Base-by-base conservation (phyloP, 2,888 invertebrate species). In the Elegia similella region DNA sequence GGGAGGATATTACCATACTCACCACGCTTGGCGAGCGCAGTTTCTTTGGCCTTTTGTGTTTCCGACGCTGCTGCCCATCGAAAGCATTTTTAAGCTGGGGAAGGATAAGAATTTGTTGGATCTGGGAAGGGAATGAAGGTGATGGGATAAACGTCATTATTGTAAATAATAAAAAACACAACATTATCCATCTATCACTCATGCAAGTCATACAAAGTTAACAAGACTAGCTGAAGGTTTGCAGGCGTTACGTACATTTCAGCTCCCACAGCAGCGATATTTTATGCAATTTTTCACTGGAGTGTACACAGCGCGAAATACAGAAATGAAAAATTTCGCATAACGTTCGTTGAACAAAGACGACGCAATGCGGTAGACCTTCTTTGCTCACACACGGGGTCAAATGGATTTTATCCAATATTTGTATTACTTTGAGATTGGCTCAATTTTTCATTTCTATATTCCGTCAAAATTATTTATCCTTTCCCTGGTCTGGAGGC, bases 341-440 rank as follows among this genome's bases (percentile, higher is more conserved):
- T 52, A 42, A 30, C 42, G 30, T 54, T 43, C 30, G 42, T 54
- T 47, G 10, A 23, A 30, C 48, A 48, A 38, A 55, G 47, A 38
- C 12, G 30, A 38, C 55, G 48, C 48, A 48, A 38, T 48, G 48
- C 55, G 55, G 55, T 38, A 42, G 16, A 23, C 50, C 50, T 48
- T 48, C 34, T 16, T 23, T 32, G 48, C n/a, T 47, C 47, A 23
- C 34, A 23, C 55, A 50, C 47, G 42, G 16, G 42, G 55, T 56
- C 55, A 42, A 42, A 48, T n/a, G 55, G 48, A 42, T 16, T 55
- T 10, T 23, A 42, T 42, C 29, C 44, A 34, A 54, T 42, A 30
- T 23, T 23, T 23, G 23, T 23, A 23, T 23, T 23, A 23, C 5
- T 23, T 2, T 23, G 2, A 3, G 5, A 23, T 2, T 23, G 23